Conservation (phyloP, 2,113 vertebrate species). For the Hemichromis elongatus region DNA sequence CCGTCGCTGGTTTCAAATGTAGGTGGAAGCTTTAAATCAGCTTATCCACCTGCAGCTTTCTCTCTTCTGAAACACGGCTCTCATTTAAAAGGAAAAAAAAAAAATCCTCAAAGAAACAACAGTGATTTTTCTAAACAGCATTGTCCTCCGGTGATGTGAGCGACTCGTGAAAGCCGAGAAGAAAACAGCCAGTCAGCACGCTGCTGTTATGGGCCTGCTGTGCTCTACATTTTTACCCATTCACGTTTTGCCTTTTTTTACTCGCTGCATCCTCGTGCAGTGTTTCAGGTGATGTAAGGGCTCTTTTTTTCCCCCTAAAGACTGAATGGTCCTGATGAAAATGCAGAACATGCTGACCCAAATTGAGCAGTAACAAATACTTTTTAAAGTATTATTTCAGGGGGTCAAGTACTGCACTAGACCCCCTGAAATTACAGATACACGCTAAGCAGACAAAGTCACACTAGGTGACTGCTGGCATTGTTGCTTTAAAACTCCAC, state of each 20-base stretch:
- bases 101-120: not conserved
- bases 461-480: not conserved
- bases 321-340: not conserved
- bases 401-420: not conserved
- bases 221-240: constrained; percentile 11
- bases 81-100: not conserved
- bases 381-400: not conserved
- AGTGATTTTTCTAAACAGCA: not conserved
- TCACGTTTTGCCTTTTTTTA: not conserved
- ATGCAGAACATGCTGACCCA: not conserved
- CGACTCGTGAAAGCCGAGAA: not conserved
- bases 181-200: not conserved
- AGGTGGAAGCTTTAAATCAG: constrained; percentile 1
- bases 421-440: not conserved
- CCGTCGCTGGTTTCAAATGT: not conserved
- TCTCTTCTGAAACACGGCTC: not conserved
- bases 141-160: not conserved
- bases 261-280: not conserved
- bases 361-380: not conserved
- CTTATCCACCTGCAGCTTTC: constrained; percentile 9
- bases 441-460: rapidly evolving
- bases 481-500: not conserved
- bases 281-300: not conserved
- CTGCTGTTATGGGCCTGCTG: not conserved
- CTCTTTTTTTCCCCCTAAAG: not conserved